Percentiles rank a stretch among this genome's conserved stretches.
Evolutionary conservation across 2,888 invertebrate genomes (phyloP).

Genomic region (Sturmia bella): DNA sequence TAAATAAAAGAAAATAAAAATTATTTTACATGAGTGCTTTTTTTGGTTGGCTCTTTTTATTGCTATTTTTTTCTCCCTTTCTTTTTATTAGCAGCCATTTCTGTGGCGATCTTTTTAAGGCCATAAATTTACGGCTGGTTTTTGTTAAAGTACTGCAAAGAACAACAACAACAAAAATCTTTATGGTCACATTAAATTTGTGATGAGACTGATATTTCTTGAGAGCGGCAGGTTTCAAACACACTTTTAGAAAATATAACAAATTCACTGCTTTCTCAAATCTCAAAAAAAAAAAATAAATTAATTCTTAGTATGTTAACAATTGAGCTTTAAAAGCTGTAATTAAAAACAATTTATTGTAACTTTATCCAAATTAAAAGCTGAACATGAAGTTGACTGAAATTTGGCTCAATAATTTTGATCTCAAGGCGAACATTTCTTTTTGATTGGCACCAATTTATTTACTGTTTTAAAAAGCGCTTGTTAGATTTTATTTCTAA

Average conservation of each 20-base stretch:
- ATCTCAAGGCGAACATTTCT: too few species aligned
- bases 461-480: too few species aligned
- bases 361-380: too few species aligned
- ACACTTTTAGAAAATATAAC: neutral
- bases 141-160: slow-evolving; percentile 24
- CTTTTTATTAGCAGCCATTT: slow-evolving; percentile 43
- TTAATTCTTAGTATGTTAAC: too few species aligned
- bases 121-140: slow-evolving; percentile 65
- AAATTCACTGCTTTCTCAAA: too few species aligned
- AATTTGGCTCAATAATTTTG: too few species aligned
- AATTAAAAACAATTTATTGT: too few species aligned
- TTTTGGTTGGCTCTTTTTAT: neutral
- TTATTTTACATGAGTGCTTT: slow-evolving; percentile 3
- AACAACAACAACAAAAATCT: slow-evolving; percentile 16
- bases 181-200: slow-evolving; percentile 35
- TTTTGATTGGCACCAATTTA: too few species aligned
- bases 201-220: slow-evolving; percentile 51
- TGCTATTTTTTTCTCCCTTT: neutral
- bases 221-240: neutral
- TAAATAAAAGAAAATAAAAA: neutral
- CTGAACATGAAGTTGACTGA: too few species aligned
- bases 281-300: too few species aligned
- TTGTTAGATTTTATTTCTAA: too few species aligned
- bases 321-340: too few species aligned
- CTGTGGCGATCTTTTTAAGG: slow-evolving; percentile 40